Evolutionary conservation across 2,888 invertebrate genomes (phyloP).

Genomic region (Microctonus hyperodae): DNA sequence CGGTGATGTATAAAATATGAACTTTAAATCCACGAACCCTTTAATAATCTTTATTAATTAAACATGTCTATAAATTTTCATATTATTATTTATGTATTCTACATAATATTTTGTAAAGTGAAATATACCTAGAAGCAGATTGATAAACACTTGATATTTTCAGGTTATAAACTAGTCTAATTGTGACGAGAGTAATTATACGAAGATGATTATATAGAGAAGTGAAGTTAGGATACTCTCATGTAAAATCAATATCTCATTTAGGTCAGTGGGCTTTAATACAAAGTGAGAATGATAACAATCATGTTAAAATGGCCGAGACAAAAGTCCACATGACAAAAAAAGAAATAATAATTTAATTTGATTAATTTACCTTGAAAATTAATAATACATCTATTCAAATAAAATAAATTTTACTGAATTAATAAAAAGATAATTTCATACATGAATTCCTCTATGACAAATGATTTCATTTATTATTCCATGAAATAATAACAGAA

Average conservation of each 20-base stretch:
- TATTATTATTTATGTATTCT: too few relatives aligned
- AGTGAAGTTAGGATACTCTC: constrained; percentile 35
- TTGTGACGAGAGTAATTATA: background rate
- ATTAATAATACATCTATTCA: too few relatives aligned
- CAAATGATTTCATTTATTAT: too few relatives aligned
- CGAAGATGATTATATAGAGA: background rate
- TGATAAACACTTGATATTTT: background rate
- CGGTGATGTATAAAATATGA: background rate
- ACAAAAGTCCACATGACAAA: background rate
- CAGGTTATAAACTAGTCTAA: background rate
- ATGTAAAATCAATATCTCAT: constrained; percentile 52
- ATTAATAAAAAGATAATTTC: too few relatives aligned
- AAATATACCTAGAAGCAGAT: too few relatives aligned
- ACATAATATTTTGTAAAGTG: too few relatives aligned
- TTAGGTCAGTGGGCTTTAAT: constrained; percentile 54
- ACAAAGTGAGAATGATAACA: constrained; percentile 47
- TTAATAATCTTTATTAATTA: background rate
- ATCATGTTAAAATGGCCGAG: constrained; percentile 26
- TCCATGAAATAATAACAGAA: too few relatives aligned
- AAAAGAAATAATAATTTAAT: background rate
- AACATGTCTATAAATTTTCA: background rate
- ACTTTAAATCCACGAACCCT: background rate
- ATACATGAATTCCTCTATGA: too few relatives aligned
- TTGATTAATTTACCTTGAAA: too few relatives aligned
- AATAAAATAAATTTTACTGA: too few relatives aligned